Base-by-base conservation (phyloP, 2,888 invertebrate species). In the Polydrusus pterygomalis region DNA sequence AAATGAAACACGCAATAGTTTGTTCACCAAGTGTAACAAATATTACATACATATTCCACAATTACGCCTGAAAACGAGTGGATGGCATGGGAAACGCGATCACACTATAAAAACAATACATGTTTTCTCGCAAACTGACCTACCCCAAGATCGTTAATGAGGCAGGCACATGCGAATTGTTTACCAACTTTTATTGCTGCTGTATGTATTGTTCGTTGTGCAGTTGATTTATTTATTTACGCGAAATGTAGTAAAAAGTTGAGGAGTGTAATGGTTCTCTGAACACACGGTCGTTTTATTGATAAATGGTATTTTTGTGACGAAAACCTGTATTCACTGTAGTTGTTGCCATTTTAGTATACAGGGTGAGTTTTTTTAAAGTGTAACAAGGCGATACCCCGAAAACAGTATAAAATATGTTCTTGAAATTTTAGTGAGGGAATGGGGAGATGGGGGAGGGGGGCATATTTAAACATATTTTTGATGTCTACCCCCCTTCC, bases 71-170 rank as follows among this genome's bases (percentile, higher is more conserved):
- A 58, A 58, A 56, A 34, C 58, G 58, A 58, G 58, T 58, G 58
- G 58, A 58, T 58, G 58, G 58, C 58, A 58, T 58, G 58, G 58
- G 15, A 58, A 58, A 58, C 58, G 58, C 58, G 34, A 58, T 58
- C 34, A 58, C 38, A 58, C 58, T 58, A 38, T 58, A 58, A 58
- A 58, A 58, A 58, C 38, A 25, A 58, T 58, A 58, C 34, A 58
- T 58, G 58, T 70, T 68, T 60, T 63, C 71, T 47, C 54, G 51
- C 71, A 63, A 38, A 71, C 71, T 71, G 71, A 71, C 71, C 71
- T 71, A 30, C 71, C 71, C 71, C 20, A 71, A 69, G 38, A 17
- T 18, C 63, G 25, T 71, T 71, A 71, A 71, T 71, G 63, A 54
- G 20, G 43, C 51, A 54, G 8, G 63, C 47, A 54, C 63, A 71